Conservation (phyloP, 2,113 vertebrate genomes). For the Mesembrinibis cayennensis region DNA sequence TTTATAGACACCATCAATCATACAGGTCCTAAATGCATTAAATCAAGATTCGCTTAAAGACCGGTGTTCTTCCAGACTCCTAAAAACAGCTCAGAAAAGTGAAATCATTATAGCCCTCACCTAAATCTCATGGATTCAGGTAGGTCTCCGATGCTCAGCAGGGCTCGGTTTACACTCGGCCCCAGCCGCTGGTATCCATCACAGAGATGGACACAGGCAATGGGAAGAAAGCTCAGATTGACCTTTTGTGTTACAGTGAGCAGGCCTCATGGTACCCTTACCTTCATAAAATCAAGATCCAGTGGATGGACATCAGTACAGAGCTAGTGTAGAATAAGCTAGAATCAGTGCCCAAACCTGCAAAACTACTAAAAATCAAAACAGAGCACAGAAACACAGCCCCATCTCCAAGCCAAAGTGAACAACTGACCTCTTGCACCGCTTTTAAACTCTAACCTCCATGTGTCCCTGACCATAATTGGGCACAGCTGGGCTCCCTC, state of each 20-base stretch:
- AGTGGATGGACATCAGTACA: rapidly evolving
- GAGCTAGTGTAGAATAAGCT: rapidly evolving
- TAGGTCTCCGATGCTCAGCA: background rate
- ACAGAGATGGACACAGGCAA: background rate
- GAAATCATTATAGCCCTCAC: background rate
- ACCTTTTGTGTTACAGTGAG: background rate
- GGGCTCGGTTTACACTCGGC: background rate
- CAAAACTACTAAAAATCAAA: background rate
- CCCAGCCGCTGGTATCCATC: background rate
- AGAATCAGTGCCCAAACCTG: background rate
- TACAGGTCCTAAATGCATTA: background rate
- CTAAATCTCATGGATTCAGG: background rate
- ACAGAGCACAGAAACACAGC: rapidly evolving
- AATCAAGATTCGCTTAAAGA: background rate
- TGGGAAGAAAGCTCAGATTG: background rate
- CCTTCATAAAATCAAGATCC: background rate
- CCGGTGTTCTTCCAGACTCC: background rate
- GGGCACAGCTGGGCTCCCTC: conserved; percentile 21
- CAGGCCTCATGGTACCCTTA: background rate
- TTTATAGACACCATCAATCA: conserved; percentile 32
- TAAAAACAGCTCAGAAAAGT: background rate
- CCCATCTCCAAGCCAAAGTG: background rate
- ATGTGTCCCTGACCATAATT: conserved; percentile 1
- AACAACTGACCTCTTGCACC: background rate
- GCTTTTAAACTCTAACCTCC: background rate